Conservation (phyloP, 2,888 invertebrate genomes). For the Eudasyphora cyanicolor region DNA sequence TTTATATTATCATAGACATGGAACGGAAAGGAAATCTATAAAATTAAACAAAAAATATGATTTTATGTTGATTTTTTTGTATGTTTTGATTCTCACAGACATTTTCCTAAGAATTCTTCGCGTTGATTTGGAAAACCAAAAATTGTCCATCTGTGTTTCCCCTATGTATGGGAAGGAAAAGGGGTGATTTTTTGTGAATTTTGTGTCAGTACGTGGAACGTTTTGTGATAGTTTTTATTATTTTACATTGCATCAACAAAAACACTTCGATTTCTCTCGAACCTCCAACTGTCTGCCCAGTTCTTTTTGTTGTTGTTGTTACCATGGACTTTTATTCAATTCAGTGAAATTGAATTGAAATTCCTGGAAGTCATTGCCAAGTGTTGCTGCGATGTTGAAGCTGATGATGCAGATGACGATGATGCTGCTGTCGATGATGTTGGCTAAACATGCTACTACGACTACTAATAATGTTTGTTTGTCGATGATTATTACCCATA, state of each 20-base stretch:
- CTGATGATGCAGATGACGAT: conserved; percentile 54
- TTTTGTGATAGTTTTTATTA: conserved; percentile 52
- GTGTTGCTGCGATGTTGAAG: conserved; percentile 30
- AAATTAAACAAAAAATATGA: conserved; percentile 28
- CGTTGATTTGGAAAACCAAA: neutral
- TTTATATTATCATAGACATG: conserved; percentile 21
- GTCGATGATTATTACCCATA: neutral
- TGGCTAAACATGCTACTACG: conserved; percentile 26
- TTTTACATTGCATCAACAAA: conserved; percentile 48
- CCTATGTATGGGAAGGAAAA: too few relatives aligned
- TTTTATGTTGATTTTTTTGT: conserved; percentile 3
- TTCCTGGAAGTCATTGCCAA: conserved; percentile 57
- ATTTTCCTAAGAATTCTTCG: neutral
- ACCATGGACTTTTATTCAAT: too few relatives aligned
- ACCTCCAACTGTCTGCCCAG: conserved; percentile 8
- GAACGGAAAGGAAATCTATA: conserved; percentile 24
- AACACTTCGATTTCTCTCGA: conserved; percentile 42
- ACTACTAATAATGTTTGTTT: conserved; percentile 1
- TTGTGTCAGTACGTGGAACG: neutral
- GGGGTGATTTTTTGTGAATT: neutral
- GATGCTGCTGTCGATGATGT: conserved; percentile 44
- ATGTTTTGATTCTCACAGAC: conserved; percentile 6
- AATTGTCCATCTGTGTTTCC: conserved; percentile 29
- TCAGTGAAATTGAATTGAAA: conserved; percentile 48
- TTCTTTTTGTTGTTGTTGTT: conserved; percentile 24